A percentile compares a stretch with the other conserved stretches of the same genome.
Evolutionary conservation across 1,140 invertebrate species (phyloP).

Genomic region (Listronotus bonariensis): DNA sequence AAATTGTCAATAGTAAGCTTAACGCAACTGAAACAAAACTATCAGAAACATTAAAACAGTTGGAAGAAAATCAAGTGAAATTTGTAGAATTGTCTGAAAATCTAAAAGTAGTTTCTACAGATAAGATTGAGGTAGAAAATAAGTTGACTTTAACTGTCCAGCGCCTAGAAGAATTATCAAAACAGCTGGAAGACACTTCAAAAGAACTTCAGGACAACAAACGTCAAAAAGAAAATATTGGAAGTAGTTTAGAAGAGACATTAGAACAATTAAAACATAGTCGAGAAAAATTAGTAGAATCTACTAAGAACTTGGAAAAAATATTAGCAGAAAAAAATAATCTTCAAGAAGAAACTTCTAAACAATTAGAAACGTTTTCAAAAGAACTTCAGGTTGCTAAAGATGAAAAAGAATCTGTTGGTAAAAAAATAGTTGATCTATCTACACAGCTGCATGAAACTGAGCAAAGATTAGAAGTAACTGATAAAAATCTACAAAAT

Average conservation of each 20-base stretch:
- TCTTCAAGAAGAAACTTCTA: too few relatives aligned
- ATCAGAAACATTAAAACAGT: neutral
- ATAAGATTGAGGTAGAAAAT: conserved; percentile 2
- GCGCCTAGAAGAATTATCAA: neutral
- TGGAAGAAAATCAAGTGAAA: neutral
- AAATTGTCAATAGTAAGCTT: neutral
- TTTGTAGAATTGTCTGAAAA: neutral
- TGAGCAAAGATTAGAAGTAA: conserved; percentile 1
- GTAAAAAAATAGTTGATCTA: neutral
- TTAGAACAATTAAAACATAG: neutral
- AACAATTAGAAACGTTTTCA: too few relatives aligned
- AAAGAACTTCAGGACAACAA: neutral
- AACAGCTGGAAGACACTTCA: neutral
- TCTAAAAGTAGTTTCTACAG: neutral
- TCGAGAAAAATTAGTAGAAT: neutral
- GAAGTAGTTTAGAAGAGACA: neutral
- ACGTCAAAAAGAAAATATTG: neutral
- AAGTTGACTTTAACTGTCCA: conserved; percentile 1
- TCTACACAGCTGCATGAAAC: neutral
- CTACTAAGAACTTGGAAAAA: too few relatives aligned
- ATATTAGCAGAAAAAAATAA: too few relatives aligned
- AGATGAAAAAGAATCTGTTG: neutral
- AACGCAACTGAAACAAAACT: neutral
- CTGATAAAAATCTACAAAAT: neutral
- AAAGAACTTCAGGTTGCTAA: neutral